Evolutionary conservation across 2,113 vertebrate species (phyloP), one percentile per base, ranked within the genome.

Genomic region (Atlantisia rogersi): DNA sequence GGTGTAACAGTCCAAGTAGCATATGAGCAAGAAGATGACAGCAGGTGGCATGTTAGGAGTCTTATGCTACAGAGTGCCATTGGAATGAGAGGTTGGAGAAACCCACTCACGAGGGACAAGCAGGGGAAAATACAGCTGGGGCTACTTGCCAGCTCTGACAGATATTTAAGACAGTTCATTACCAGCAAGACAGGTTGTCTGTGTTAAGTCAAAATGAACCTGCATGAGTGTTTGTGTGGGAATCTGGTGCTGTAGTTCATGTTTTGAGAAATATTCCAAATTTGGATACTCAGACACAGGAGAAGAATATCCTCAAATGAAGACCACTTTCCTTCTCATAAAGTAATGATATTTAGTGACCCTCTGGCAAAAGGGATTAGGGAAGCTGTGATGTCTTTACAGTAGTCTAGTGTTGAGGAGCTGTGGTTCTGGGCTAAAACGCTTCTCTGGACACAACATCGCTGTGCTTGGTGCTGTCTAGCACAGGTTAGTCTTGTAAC

Each of bases 191-290:
- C 31, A 37, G 14, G 20, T 44, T 37, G 31, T 21, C 11, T 59
- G 16, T 4, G 2, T n/a, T 20, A 58, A 65, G 50, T 53, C 42
- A 62, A 73, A 69, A 69, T 12, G 7, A 75, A 16, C 13, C 7
- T 15, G 12, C 14, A 3, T 35, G 74, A 16, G 5, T 50, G 9
- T 79, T 56, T 71, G 32, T n/a, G 11, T 10, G 40, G 40, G 58
- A 70, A 50, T 71, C 18, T 69, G 15, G 25, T 60, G 11, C 60
- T 0, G 0, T 68, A 9, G 3, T 56, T 59, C 8, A 2, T 48
- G 13, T 59, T 73, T 76, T 15, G 15, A 88, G 46, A 73, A 88
- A 59, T 59, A 46, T 9, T 69, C 32, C 60, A 24, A 85, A 56
- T 32, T 9, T 39, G 28, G 13, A 20, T 79, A 39, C 15, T 59